Percentiles rank a stretch among this genome's conserved stretches.
phyloP scores from a whole-genome alignment of 2,113 vertebrate genomes.

The Lamprologus ornatipinnis region DNA sequence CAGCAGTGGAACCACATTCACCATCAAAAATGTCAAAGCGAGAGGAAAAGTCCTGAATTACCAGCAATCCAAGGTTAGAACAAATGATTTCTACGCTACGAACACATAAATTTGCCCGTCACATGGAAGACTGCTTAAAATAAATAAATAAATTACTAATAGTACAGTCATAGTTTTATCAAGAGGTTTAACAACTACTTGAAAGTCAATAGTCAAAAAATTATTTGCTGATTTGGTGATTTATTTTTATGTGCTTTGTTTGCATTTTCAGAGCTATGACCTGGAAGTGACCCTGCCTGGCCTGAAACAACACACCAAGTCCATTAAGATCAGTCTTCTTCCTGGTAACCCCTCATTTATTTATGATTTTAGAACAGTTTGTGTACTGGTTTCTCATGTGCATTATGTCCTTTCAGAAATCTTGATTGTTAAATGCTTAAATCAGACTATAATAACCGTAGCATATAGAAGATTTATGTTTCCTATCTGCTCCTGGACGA shows the following conservation, averaged over 20 bases:
- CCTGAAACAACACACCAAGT: conserved; percentile 75
- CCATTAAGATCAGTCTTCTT: conserved; percentile 73
- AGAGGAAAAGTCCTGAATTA: conserved; percentile 73
- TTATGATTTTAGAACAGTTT: background rate
- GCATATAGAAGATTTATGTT: background rate
- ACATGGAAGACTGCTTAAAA: background rate
- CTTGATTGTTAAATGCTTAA: background rate
- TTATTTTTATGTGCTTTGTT: background rate
- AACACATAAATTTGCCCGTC: background rate
- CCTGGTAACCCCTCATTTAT: conserved; percentile 74
- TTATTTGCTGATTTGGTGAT: background rate
- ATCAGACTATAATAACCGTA: background rate
- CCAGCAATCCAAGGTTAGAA: conserved; percentile 76
- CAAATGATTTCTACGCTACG: accelerated
- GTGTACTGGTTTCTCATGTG: background rate
- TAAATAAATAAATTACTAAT: background rate
- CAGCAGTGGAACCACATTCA: conserved; percentile 51
- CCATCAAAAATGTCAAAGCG: conserved; percentile 76
- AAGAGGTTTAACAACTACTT: background rate
- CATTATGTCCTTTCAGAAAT: background rate
- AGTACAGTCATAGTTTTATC: background rate
- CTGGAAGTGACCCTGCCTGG: conserved; percentile 81
- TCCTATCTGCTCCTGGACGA: background rate
- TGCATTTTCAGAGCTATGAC: conserved; percentile 69
- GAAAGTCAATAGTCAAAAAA: background rate